Percentiles rank a stretch among this genome's conserved stretches.
These are phyloP conservation scores for Torymus texanus DNA, from an alignment of 2,888 invertebrate genomes.

Conservation along the genomic window DNA sequence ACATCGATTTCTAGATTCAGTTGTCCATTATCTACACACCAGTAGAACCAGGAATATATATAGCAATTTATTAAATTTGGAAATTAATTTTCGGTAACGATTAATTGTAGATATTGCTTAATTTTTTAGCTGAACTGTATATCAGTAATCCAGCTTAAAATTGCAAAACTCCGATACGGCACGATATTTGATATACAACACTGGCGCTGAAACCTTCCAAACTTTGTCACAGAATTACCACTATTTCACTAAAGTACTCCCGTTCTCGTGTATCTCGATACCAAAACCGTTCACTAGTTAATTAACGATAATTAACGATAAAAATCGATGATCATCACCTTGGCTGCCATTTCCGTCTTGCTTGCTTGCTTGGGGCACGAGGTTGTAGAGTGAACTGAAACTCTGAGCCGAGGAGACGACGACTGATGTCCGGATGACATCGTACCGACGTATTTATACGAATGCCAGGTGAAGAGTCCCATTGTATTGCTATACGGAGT, in stretches of 20 bases:
- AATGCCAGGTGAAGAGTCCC: constrained; percentile 42
- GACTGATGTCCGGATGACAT: constrained; percentile 65
- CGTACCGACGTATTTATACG: constrained; percentile 69
- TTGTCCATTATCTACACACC: too few relatives aligned
- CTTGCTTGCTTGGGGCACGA: background rate
- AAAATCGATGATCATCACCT: constrained; percentile 57
- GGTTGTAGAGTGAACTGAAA: constrained; percentile 1
- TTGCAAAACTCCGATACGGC: too few relatives aligned
- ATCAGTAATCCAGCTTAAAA: too few relatives aligned
- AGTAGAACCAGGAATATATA: too few relatives aligned
- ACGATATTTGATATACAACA: too few relatives aligned
- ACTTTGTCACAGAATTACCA: constrained; percentile 34
- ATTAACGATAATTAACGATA: background rate
- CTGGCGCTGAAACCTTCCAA: background rate
- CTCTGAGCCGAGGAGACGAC: constrained; percentile 57
- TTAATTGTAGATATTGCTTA: too few relatives aligned
- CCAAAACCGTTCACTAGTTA: background rate
- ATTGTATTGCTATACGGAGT: background rate
- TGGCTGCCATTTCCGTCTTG: constrained; percentile 57
- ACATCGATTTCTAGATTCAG: too few relatives aligned
- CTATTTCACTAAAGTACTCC: constrained; percentile 19
- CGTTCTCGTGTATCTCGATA: too few relatives aligned
- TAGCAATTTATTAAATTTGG: too few relatives aligned
- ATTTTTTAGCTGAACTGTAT: too few relatives aligned
- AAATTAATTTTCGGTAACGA: too few relatives aligned